Evolutionary conservation across 2,113 vertebrate species (phyloP).

Genomic region (Arothron firmamentum): DNA sequence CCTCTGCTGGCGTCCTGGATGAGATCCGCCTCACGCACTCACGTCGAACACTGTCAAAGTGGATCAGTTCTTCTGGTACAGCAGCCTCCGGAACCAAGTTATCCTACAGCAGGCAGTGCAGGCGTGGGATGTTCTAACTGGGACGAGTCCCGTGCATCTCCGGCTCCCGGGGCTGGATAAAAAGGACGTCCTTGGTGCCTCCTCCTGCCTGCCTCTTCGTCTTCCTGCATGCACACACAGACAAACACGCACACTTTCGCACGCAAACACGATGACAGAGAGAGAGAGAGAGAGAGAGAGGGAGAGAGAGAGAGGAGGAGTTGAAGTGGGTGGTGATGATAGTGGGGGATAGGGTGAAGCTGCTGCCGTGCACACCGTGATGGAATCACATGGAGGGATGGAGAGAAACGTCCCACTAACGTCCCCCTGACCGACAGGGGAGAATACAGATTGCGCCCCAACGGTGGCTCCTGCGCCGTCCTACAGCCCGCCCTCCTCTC

Average conservation of each 20-base stretch:
- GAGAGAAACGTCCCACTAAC: conserved; percentile 50
- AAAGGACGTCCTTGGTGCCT: conserved; percentile 74
- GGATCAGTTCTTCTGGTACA: conserved; percentile 17
- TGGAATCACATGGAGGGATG: conserved; percentile 55
- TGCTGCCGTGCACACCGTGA: conserved; percentile 55
- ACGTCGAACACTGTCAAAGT: conserved; percentile 8
- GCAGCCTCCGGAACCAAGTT: conserved; percentile 53
- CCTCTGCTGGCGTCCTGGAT: conserved; percentile 63
- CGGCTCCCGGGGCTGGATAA: conserved; percentile 57
- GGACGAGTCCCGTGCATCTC: conserved; percentile 64
- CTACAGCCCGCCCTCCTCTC: conserved; percentile 29
- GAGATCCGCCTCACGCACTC: conserved; percentile 41
- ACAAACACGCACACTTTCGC: conserved; percentile 13
- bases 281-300: conserved; percentile 27
- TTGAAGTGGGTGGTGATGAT: neutral
- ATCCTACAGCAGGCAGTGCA: conserved; percentile 43
- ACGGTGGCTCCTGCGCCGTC: conserved; percentile 40
- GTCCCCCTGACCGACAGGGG: conserved; percentile 56
- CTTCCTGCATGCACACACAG: conserved; percentile 50
- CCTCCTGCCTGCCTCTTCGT: conserved; percentile 45
- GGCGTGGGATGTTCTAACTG: conserved; percentile 52
- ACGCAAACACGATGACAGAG: neutral
- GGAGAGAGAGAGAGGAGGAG: conserved; percentile 13
- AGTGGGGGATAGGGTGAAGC: conserved; percentile 49
- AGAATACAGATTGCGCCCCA: conserved; percentile 57